A percentile compares a stretch with the other conserved stretches of the same genome.
Evolutionary conservation across 2,113 vertebrate genomes (phyloP).

Genomic region (Urocolius indicus): DNA sequence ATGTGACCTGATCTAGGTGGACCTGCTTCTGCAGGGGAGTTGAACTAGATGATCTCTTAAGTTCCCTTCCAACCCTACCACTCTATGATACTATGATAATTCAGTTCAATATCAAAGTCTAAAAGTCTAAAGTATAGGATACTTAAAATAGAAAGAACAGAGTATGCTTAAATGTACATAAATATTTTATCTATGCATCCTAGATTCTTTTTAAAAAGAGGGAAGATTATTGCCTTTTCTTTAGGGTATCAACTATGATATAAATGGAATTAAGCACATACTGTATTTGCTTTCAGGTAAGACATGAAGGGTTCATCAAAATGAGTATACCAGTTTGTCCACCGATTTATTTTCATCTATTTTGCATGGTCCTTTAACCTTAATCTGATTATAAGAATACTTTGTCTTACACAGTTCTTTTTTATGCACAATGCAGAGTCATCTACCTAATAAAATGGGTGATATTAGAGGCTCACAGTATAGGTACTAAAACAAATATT

Average conservation of each 20-base stretch:
- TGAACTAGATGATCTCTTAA: too few species aligned
- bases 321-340: rapidly evolving
- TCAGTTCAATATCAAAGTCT: too few species aligned
- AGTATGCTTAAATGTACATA: neutral
- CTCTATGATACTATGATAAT: too few species aligned
- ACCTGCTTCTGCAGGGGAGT: too few species aligned
- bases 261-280: neutral
- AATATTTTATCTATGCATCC: neutral
- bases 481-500: neutral
- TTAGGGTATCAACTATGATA: neutral
- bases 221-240: neutral
- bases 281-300: neutral
- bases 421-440: neutral
- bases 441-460: neutral
- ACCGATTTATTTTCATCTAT: neutral
- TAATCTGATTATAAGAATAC: neutral
- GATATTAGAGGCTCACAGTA: neutral
- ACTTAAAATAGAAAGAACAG: neutral
- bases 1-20: too few species aligned
- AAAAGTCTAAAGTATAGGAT: neutral
- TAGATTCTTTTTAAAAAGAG: neutral
- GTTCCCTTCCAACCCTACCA: too few species aligned
- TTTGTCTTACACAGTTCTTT: neutral
- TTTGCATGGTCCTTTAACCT: neutral
- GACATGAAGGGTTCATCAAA: neutral